These are phyloP conservation scores for Solenopsis fugax DNA, from an alignment of 1,140 invertebrate genomes.

Conservation along the genomic window DNA sequence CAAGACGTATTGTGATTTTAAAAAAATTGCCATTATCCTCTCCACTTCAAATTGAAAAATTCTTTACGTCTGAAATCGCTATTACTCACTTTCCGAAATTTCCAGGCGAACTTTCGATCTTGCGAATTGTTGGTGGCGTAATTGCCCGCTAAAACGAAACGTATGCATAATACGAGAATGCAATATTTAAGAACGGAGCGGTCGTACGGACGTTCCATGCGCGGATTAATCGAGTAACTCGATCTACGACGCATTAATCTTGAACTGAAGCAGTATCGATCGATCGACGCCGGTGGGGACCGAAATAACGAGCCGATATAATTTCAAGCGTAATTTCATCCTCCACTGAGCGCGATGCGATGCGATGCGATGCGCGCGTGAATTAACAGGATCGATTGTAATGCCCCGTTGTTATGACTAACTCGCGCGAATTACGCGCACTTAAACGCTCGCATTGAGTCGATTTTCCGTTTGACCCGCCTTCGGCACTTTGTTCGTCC, in stretches of 20 bases:
- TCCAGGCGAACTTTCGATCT: not conserved
- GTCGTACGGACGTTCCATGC: not conserved
- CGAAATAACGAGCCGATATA: slow-evolving; percentile 78
- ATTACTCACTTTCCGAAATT: not conserved
- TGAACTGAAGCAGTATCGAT: slow-evolving; percentile 45
- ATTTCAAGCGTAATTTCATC: slow-evolving; percentile 82
- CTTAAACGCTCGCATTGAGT: slow-evolving; percentile 52
- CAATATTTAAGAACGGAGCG: slow-evolving; percentile 19
- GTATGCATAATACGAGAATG: slow-evolving; percentile 19
- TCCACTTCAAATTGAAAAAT: not conserved
- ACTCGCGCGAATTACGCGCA: slow-evolving; percentile 69
- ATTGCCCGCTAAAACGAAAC: not conserved
- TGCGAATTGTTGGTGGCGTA: not conserved
- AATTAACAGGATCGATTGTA: slow-evolving; percentile 79
- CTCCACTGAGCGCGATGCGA: slow-evolving; percentile 60
- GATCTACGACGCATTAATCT: slow-evolving; percentile 55
- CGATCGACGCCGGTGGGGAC: slow-evolving; percentile 66
- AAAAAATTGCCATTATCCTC: not conserved
- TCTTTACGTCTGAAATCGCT: not conserved
- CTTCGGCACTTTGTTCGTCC: not conserved
- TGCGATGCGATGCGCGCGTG: slow-evolving; percentile 65
- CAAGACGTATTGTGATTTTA: not conserved
- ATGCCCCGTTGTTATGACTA: slow-evolving; percentile 72
- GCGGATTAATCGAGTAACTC: slow-evolving; percentile 45
- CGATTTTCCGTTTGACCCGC: slow-evolving; percentile 44